A percentile compares a stretch with the other conserved stretches of the same genome.
phyloP scores from a whole-genome alignment of 2,797 vertebrate genomes.

The Lithobates sylvaticus region DNA sequence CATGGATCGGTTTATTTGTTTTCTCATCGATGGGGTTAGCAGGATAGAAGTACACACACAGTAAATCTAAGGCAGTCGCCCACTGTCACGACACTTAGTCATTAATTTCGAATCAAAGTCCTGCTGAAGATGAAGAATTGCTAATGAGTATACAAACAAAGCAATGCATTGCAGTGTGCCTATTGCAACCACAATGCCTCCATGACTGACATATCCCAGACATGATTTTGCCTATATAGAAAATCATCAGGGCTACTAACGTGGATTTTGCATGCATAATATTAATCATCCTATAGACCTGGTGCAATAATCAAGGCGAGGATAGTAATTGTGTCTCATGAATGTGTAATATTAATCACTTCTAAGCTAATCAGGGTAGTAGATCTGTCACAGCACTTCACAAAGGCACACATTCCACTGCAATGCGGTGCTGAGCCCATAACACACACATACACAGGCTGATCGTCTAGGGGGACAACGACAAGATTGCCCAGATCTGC shows the following conservation, averaged over 20 bases:
- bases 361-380: conserved; percentile 18
- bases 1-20: conserved; percentile 44
- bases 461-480: too few species aligned
- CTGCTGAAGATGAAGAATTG: conserved; percentile 44
- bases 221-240: conserved; percentile 34
- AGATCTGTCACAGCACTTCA: conserved; percentile 2
- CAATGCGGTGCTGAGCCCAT: conserved; percentile 14
- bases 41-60: conserved; percentile 35
- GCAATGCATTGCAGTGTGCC: conserved; percentile 3
- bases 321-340: conserved; percentile 45
- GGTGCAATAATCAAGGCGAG: conserved; percentile 49
- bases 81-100: conserved; percentile 57
- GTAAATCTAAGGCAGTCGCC: conserved; percentile 51
- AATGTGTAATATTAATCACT: conserved; percentile 57
- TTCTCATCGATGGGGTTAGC: conserved; percentile 31
- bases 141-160: conserved; percentile 55
- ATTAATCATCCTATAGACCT: conserved; percentile 52
- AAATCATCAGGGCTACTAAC: conserved; percentile 54
- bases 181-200: conserved; percentile 20
- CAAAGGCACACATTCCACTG: conserved; percentile 39
- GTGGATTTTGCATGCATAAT: conserved; percentile 47
- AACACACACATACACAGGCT: not conserved
- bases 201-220: conserved; percentile 40
- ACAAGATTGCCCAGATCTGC: too few species aligned
- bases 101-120: conserved; percentile 52